Evolutionary conservation across 2,113 vertebrate genomes (phyloP).

Genomic region (Pandion haliaetus): DNA sequence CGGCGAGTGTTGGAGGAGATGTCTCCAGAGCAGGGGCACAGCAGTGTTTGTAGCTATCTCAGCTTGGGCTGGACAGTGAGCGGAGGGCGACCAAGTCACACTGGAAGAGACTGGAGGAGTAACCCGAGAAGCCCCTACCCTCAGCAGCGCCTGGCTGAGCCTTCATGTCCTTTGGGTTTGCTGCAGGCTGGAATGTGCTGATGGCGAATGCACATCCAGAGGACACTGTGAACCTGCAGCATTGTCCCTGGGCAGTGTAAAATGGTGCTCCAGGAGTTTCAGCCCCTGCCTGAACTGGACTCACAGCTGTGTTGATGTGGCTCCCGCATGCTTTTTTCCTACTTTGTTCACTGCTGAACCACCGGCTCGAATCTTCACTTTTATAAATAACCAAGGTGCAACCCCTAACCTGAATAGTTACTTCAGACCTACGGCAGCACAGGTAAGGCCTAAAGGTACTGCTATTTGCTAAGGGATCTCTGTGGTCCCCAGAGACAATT

Average conservation of each 20-base stretch:
- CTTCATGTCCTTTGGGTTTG: background rate
- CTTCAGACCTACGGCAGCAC: background rate
- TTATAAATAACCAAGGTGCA: background rate
- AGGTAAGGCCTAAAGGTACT: background rate
- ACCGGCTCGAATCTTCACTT: background rate
- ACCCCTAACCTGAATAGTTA: background rate
- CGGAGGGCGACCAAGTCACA: fast-evolving
- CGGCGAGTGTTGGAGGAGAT: background rate
- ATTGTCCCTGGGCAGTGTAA: background rate
- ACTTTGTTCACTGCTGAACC: background rate
- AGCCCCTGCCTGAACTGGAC: fast-evolving
- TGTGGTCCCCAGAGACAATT: background rate
- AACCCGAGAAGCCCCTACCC: fast-evolving
- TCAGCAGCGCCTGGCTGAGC: background rate
- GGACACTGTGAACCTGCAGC: background rate
- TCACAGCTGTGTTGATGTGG: fast-evolving
- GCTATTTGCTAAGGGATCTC: background rate
- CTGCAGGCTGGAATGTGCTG: background rate
- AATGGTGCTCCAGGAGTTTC: background rate
- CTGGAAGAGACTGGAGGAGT: background rate
- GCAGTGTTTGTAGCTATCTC: background rate
- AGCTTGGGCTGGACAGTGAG: background rate
- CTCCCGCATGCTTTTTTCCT: background rate
- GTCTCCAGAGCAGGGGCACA: background rate
- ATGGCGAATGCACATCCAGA: fast-evolving